A percentile compares a stretch with the other conserved stretches of the same genome.
phyloP scores from a whole-genome alignment of 2,113 vertebrate genomes.

The Platichthys flesus region DNA sequence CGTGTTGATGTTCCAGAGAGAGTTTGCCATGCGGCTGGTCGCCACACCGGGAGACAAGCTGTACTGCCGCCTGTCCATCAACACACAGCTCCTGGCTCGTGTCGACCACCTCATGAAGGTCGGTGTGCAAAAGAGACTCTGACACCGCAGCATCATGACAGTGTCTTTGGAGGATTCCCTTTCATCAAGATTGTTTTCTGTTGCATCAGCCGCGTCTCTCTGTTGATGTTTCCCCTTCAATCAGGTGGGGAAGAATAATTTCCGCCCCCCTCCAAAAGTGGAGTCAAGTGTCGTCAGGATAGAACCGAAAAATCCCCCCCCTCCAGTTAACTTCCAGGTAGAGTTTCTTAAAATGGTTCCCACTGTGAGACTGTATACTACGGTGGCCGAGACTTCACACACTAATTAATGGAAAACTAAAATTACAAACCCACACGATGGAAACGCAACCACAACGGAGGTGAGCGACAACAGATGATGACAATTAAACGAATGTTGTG shows the following conservation, averaged over 20 bases:
- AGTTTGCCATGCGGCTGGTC: constrained; percentile 96
- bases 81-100: constrained; percentile 94
- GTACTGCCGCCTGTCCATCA: constrained; percentile 96
- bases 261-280: constrained; percentile 97
- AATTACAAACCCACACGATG: too few species aligned
- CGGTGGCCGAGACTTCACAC: too few species aligned
- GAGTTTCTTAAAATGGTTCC: constrained; percentile 28
- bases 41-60: constrained; percentile 94
- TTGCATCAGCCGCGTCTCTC: background rate
- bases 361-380: too few species aligned
- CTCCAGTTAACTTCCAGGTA: constrained; percentile 97
- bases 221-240: background rate
- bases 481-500: too few species aligned
- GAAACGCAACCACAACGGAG: too few species aligned
- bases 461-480: too few species aligned
- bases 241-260: constrained; percentile 98
- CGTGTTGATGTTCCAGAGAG: constrained; percentile 98
- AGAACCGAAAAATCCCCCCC: constrained; percentile 97
- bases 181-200: background rate
- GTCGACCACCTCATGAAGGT: constrained; percentile 99
- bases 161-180: background rate
- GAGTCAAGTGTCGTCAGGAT: constrained; percentile 98
- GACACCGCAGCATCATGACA: too few species aligned
- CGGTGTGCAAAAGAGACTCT: background rate
- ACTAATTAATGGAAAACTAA: too few species aligned